Evolutionary conservation across 2,113 vertebrate species (phyloP), one percentile per base, ranked within the genome.

Genomic region (Brachirus orientalis): DNA sequence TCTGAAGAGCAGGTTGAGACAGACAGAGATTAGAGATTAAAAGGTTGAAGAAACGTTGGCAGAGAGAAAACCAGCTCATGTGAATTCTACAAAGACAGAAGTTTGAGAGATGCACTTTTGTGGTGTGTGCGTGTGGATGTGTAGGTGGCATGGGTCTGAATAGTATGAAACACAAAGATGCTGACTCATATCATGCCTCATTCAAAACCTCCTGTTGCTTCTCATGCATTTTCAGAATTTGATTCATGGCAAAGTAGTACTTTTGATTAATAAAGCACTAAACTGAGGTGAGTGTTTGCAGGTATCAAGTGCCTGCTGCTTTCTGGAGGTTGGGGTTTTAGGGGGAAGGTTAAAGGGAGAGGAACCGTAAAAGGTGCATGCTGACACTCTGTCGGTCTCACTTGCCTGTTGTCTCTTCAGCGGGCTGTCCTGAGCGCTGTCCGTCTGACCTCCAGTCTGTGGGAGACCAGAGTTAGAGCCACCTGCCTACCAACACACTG

Each of bases 391-490:
- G 86, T 84, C 57, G 79, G 82, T 87, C 85, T 83, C 82, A 92
- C 92, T 92, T 91, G 88, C 93, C 92, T 94, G 93, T 82, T 85
- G 90, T 87, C 90, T 93, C 90, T 93, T 94, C 89, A 90, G 90
- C 63, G 87, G 84, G 87, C 80, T 82, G 75, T 94, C 92, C 88
- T 91, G 92, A 82, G 90, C 79, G 79, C 77, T 90, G 75, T 94
- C 93, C 79, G 74, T 77, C 89, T 86, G 93, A 85, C 82, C 83
- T 17, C 85, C 92, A 67, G 86, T 81, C 92, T 92, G 90, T 70
- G 81, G 88, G 84, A 93, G 87, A 93, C 80, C 84, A 91, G 67
- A 91, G 89, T 92, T 92, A 93, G 88, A 91, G 75, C 83, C 85
- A 57, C 79, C 75, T 72, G 79, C 83, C 74, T 86, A 76, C 76